Percentiles rank a stretch among this genome's conserved stretches.
These are phyloP conservation scores for Naja naja DNA, from an alignment of 2,113 vertebrate species.

Conservation along the genomic window DNA sequence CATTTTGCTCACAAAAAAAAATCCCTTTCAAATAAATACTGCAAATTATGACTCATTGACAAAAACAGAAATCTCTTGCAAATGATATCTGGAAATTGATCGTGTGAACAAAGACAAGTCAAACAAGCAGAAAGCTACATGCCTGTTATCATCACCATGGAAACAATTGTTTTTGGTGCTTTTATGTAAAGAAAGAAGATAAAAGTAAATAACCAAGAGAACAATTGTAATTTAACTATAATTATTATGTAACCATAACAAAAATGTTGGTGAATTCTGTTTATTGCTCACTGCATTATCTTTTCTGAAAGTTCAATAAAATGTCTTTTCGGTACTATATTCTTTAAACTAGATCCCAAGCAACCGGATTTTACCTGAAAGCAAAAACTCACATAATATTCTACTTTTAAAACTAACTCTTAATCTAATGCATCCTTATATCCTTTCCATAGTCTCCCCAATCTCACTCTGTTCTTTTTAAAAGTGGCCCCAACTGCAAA, in stretches of 20 bases:
- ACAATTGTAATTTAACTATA: background rate
- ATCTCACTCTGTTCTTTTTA: background rate
- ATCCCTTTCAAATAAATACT: background rate
- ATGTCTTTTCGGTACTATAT: background rate
- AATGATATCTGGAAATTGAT: background rate
- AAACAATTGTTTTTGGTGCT: background rate
- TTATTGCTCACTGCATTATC: background rate
- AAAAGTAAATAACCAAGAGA: background rate
- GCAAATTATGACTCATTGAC: background rate
- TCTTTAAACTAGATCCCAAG: background rate
- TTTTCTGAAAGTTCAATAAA: background rate
- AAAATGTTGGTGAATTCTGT: background rate
- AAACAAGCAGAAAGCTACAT: background rate
- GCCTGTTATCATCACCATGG: background rate
- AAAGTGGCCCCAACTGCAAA: constrained; percentile 13
- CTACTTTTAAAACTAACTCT: constrained; percentile 4
- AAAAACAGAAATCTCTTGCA: background rate
- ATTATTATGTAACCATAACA: background rate
- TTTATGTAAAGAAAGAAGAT: background rate
- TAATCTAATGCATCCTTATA: background rate
- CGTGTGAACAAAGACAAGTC: background rate
- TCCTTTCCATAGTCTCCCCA: background rate
- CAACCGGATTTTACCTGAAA: constrained; percentile 29
- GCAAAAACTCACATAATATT: constrained; percentile 19
- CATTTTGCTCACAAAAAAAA: background rate